Evolutionary conservation across 1,140 invertebrate species (phyloP), one percentile per base, ranked within the genome.

Genomic region (Uloborus diversus): DNA sequence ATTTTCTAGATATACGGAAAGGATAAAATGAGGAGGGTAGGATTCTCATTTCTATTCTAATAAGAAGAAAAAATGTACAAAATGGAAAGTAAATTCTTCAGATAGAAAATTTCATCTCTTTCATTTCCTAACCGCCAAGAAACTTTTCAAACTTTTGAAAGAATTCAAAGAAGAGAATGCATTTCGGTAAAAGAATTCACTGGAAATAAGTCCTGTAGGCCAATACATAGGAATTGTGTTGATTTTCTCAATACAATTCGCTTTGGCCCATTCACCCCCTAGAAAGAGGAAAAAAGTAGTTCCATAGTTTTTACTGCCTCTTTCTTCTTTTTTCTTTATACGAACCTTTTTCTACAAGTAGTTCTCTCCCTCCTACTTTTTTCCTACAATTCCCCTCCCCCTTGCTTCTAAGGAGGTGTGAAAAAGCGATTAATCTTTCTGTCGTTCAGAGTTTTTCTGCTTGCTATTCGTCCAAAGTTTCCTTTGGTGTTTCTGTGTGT

Each of bases 371-470:
- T 49, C 57, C 28, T 61, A n/a, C 37, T 64, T 51, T 64, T 56
- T 51, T 64, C 64, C 42, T 5, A 51, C 23, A n/a, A 33, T 62
- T 62, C 30, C 25, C 23, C 20, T 11, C 20, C 17, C 17, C 3
- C 30, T 28, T 59, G 9, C 37, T n/a, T 53, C 35, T 28, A n/a
- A 14, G 27, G 73, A 76, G 20, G 73, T 76, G 73, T 76, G 73
- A 76, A 76, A 76, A 76, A 76, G 73, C 73, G 73, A 76, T 76
- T 76, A 76, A 76, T 76, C 73, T 76, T 76, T 53, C 73, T 76
- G 73, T 76, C 73, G 73, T 76, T 76, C 51, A 49, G 61, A 76
- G 57, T 76, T 76, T 76, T 76, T 76, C 73, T 62, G 68, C 62
- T 65, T 76, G 73, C 42, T 76, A 76, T 76, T 76, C 73, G 73